phyloP scores from a whole-genome alignment of 92 coral and sea anemone species.

The Plumapathes pennacea region DNA sequence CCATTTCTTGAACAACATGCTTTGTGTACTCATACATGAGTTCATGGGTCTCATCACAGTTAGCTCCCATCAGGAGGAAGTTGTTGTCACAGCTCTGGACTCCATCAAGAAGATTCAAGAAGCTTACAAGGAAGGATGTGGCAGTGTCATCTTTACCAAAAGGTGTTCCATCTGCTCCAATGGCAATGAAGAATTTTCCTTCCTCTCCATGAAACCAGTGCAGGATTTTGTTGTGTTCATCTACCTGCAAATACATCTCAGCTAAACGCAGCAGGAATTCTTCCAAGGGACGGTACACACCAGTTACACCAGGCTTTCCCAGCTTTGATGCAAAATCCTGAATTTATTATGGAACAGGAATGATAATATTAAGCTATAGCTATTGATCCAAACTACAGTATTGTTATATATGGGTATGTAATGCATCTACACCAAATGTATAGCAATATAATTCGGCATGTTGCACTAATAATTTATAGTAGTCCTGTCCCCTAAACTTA shows the following conservation, averaged over 20 bases:
- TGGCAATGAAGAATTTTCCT: conserved; percentile 29
- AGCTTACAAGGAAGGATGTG: conserved; percentile 38
- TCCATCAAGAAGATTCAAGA: conserved; percentile 33
- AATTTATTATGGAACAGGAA: too few species aligned
- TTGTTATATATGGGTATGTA: too few species aligned
- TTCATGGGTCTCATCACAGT: conserved; percentile 39
- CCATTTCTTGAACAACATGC: conserved; percentile 39
- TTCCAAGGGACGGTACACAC: conserved; percentile 40
- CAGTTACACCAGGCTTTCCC: conserved; percentile 23
- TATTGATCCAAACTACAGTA: too few species aligned
- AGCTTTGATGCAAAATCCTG: conserved; percentile 25
- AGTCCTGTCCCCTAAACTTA: too few species aligned
- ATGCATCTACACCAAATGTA: too few species aligned
- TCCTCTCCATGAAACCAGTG: conserved; percentile 50
- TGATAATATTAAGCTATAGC: too few species aligned
- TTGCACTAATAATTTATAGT: too few species aligned
- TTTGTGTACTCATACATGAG: conserved; percentile 47
- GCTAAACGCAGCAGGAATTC: conserved; percentile 29
- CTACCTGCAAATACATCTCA: conserved; percentile 17
- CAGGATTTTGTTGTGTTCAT: conserved; percentile 10
- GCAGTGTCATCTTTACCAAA: conserved; percentile 56
- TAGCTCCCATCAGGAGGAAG: conserved; percentile 47
- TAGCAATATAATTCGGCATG: too few species aligned
- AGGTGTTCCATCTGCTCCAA: conserved; percentile 53
- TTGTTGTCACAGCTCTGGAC: conserved; percentile 46